Percentiles rank a stretch among this genome's conserved stretches.
Evolutionary conservation across 2,797 vertebrate species (phyloP).

Genomic region (Morus bassanus): DNA sequence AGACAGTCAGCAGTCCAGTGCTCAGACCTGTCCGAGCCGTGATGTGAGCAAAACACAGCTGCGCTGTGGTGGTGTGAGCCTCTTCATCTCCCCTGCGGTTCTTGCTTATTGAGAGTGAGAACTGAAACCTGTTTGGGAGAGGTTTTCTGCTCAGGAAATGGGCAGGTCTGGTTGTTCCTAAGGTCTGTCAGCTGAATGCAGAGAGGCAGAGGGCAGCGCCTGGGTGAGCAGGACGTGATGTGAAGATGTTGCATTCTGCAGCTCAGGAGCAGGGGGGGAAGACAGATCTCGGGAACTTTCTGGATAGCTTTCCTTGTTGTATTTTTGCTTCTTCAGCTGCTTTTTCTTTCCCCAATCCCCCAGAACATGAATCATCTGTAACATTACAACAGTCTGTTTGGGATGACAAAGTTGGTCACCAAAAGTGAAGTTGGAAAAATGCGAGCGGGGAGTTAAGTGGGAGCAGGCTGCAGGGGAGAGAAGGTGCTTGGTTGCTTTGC

Average conservation of each 20-base stretch:
- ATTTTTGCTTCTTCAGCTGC: not conserved
- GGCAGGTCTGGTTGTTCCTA: not conserved
- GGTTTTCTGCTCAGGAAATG: not conserved
- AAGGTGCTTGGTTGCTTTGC: not conserved
- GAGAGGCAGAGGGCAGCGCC: not conserved
- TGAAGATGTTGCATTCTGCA: not conserved
- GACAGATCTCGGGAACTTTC: not conserved
- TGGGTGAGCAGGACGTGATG: not conserved
- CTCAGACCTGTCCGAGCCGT: not conserved
- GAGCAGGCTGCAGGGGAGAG: not conserved
- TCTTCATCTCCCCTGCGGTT: not conserved
- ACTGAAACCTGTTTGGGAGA: not conserved
- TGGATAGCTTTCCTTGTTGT: not conserved
- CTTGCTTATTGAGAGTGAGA: not conserved
- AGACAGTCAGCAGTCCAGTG: not conserved
- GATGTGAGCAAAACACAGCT: not conserved
- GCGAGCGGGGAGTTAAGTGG: not conserved
- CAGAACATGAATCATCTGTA: not conserved
- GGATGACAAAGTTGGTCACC: not conserved
- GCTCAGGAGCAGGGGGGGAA: not conserved
- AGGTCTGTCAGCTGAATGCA: not conserved
- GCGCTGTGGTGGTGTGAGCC: not conserved
- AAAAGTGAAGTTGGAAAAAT: not conserved
- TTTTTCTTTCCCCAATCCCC: not conserved
- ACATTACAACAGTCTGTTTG: not conserved